Evolutionary conservation across 2,797 vertebrate genomes (phyloP), one percentile per base, ranked within the genome.

Genomic region (Macrochelys suwanniensis): DNA sequence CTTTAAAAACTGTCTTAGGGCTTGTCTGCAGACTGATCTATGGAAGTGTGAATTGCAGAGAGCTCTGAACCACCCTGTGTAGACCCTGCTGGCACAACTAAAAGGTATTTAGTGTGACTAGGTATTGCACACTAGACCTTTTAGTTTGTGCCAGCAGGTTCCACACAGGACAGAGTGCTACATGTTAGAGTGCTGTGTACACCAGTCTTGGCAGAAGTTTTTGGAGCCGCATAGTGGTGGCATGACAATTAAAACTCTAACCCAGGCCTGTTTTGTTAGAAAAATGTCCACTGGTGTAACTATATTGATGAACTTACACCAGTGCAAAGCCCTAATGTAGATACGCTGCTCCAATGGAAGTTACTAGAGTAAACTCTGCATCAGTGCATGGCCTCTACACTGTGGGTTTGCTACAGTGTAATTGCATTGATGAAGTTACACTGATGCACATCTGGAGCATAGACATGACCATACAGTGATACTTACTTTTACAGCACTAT

Each of bases 121-220:
- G 56, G 56, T 57, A 49, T 49, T 49, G 49, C 49, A 49, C 49
- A 49, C 11, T 49, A 49, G 12, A 57, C 11, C 56, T 28, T 57
- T 57, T 57, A 57, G 56, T 57, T 57, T 57, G 56, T 57, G 5
- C 26, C 11, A 57, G 56, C 11, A 28, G 26, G 56, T 26, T 57
- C 25, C 26, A 57, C 56, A 57, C 56, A 57, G 26, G 11, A 5
- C 26, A 12, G 26, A 28, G 25, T 12, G 26, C 56, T 57, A 56
- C 11, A 2, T 56, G 54, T 56, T 56, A 56, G 54, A 56, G 25
- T 4, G 11, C 54, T 56, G 54, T 56, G 26, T 28, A 9, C 7
- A 92, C 87, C 47, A 87, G 59, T 61, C n/a, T 42, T 33, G 74
- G 82, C 65, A 84, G 92, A 88, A 96, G 82, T 71, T 88, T 94